phyloP scores from a whole-genome alignment of 2,888 invertebrate species.

The Pristionchus maxplancki region DNA sequence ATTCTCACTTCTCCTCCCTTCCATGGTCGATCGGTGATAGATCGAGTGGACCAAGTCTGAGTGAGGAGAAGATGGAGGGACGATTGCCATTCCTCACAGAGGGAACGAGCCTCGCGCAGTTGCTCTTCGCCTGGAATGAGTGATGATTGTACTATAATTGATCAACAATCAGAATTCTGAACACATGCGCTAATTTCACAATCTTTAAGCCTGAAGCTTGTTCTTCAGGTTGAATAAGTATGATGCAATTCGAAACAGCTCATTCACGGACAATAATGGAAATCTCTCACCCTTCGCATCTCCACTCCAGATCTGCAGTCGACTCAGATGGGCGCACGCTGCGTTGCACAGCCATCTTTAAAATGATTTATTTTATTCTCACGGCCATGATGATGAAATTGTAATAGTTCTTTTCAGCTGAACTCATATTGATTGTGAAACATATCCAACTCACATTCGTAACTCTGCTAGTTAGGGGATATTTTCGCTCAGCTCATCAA shows the following conservation, averaged over 20 bases:
- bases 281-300: conserved; percentile 49
- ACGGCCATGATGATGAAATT: no score
- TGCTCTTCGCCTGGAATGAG: conserved; percentile 20
- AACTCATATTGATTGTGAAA: neutral
- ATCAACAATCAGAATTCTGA: no score
- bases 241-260: no score
- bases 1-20: conserved; percentile 81
- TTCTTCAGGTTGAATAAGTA: no score
- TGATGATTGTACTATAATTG: no score
- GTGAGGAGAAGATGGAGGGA: conserved; percentile 89
- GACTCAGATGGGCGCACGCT: neutral
- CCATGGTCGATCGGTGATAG: conserved; percentile 88
- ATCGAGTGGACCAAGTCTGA: conserved; percentile 91
- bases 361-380: neutral
- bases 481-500: no score
- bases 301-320: conserved; percentile 24
- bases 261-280: no score
- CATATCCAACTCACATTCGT: no score
- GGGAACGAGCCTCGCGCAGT: conserved; percentile 59
- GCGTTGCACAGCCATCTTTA: conserved; percentile 7
- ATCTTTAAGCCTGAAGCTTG: no score
- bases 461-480: no score
- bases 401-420: no score
- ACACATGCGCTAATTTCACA: no score
- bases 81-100: conserved; percentile 88